Evolutionary conservation across 2,797 vertebrate genomes (phyloP).

Genomic region (Scyliorhinus canicula): DNA sequence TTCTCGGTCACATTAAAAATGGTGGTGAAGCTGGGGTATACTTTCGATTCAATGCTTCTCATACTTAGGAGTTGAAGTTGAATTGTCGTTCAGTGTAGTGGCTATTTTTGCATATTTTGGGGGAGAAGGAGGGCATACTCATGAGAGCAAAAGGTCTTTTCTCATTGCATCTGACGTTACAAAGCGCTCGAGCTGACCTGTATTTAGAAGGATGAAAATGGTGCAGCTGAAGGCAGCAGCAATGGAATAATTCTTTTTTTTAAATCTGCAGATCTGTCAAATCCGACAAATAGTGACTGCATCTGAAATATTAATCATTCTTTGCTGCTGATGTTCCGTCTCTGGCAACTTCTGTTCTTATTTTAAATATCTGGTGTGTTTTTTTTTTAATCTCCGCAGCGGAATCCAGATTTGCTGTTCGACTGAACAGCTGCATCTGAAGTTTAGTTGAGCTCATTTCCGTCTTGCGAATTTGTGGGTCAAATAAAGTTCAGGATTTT

Average conservation of each 20-base stretch:
- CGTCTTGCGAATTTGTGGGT: not conserved
- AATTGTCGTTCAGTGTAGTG: not conserved
- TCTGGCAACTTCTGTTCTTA: not conserved
- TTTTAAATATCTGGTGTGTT: not conserved
- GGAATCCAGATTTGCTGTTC: not conserved
- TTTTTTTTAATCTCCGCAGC: not conserved
- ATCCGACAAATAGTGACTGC: not conserved
- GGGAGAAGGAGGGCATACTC: not conserved
- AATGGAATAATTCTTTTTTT: no score
- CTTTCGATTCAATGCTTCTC: not conserved
- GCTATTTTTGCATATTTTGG: not conserved
- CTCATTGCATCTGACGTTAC: not conserved
- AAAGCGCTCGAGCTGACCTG: not conserved
- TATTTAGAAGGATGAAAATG: not conserved
- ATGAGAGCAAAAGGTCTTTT: not conserved
- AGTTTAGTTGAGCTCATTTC: constrained; percentile 2
- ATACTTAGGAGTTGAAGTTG: not conserved
- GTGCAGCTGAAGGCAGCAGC: not conserved
- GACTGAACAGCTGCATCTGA: not conserved
- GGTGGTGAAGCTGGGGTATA: not conserved
- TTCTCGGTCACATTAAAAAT: not conserved
- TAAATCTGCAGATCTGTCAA: no score
- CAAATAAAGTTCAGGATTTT: not conserved
- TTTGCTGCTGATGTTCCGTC: not conserved
- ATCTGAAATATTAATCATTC: not conserved